Evolutionary conservation across 1,140 invertebrate genomes (phyloP), one percentile per base, ranked within the genome.

Genomic region (Drosophila saltans): DNA sequence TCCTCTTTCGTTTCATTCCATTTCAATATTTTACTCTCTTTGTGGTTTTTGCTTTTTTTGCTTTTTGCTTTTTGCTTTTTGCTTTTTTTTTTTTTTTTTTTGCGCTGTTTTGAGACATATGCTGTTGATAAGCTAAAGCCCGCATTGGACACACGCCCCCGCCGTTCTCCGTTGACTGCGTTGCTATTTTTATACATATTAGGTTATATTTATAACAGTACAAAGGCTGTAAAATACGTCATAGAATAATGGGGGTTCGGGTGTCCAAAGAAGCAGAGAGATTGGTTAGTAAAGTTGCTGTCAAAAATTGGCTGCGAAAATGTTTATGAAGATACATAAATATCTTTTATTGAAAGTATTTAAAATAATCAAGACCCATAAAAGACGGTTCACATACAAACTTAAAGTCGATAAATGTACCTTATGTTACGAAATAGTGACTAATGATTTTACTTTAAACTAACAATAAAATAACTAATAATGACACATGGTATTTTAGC

Each of bases 181-280:
- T 30, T 56, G 55, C 82, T 85, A 85, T 85, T 81, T 86, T 75
- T 85, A 86, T 57, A 78, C 63, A 71, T 40, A 85, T 80, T 69
- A 33, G 65, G 58, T 61, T 86, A 71, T 82, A 79, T 85, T 75
- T 86, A 81, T 72, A 81, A 63, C 41, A 28, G 11, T 26, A 55
- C 28, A 55, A 41, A 75, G 64, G 57, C 57, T 10, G 36, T 36
- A 63, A 69, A 59, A 68, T 56, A 80, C 73, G 77, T 84, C 70
- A 83, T 61, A 4, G 57, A 62, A 45, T 40, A 61, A 36, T 41
- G 4, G 11, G 28, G 58, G n/a, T 3, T 4, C 1, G 41, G 41
- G 39, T 36, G 33, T 5, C 6, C 4, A 4, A 4, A 4, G 3
- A 16, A 16, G n/a, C 9, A 9, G 7, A 3, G 7, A 0, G 21